Evolutionary conservation across 2,113 vertebrate species (phyloP).

Genomic region (Chionis minor): DNA sequence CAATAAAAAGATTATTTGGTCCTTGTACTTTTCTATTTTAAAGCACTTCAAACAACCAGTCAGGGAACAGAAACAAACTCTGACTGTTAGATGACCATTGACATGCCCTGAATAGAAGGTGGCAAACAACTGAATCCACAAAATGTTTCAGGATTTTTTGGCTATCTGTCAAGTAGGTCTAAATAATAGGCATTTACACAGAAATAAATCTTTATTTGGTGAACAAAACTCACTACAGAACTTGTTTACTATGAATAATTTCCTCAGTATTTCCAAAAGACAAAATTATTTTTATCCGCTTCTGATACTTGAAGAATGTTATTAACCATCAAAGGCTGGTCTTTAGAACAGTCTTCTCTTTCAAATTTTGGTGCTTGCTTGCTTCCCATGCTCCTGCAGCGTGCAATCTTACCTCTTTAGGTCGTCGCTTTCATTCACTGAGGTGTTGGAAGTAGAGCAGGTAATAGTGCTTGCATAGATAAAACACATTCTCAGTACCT

Average conservation of each 20-base stretch:
- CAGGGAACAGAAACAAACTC: background rate
- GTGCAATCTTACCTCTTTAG: background rate
- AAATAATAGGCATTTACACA: background rate
- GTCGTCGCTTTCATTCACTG: background rate
- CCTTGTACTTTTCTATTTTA: background rate
- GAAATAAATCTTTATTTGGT: background rate
- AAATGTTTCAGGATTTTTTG: background rate
- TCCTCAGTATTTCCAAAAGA: background rate
- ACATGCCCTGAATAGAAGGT: background rate
- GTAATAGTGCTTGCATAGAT: conserved; percentile 1
- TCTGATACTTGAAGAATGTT: background rate
- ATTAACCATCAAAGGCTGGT: background rate
- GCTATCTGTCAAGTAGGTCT: background rate
- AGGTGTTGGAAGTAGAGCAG: background rate
- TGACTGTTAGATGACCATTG: background rate
- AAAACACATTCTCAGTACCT: conserved; percentile 4
- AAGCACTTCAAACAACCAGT: background rate
- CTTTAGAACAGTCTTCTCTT: background rate
- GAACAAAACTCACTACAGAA: background rate
- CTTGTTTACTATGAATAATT: background rate
- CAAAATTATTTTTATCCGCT: background rate
- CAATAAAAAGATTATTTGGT: background rate
- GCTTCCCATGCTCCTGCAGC: background rate
- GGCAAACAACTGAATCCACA: background rate
- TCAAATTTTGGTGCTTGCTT: background rate